Percentiles rank a stretch among this genome's conserved stretches.
Conservation (phyloP, 2,113 vertebrate genomes). For the Salvelinus namaycush region DNA sequence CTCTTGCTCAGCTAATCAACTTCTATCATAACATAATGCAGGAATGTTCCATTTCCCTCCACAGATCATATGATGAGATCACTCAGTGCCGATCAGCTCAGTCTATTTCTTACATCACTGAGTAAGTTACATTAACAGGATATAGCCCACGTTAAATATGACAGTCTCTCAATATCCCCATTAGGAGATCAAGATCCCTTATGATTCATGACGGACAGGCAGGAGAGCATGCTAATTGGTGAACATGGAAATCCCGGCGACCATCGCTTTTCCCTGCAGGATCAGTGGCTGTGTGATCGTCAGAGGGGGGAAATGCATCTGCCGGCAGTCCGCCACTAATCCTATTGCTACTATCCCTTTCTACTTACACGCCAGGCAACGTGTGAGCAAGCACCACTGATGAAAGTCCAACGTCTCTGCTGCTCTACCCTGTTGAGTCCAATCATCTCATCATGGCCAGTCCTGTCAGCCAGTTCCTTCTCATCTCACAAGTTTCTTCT, state of each 20-base stretch:
- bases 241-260: slow-evolving; percentile 54
- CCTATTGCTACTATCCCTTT: slow-evolving; percentile 62
- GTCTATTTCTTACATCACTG: slow-evolving; percentile 31
- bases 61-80: slow-evolving; percentile 27
- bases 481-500: slow-evolving; percentile 17
- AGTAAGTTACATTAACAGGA: slow-evolving; percentile 9
- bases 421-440: slow-evolving; percentile 49
- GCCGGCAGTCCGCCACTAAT: slow-evolving; percentile 32
- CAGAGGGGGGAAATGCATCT: too few species aligned
- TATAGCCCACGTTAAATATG: too few species aligned
- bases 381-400: slow-evolving; percentile 55
- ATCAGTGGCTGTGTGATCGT: too few species aligned
- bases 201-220: slow-evolving; percentile 67
- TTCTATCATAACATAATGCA: slow-evolving; percentile 35
- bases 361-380: slow-evolving; percentile 51
- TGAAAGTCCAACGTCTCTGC: slow-evolving; percentile 64
- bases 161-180: slow-evolving; percentile 14
- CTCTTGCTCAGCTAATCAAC: slow-evolving; percentile 36
- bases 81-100: slow-evolving; percentile 17
- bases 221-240: slow-evolving; percentile 60
- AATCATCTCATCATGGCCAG: slow-evolving; percentile 30
- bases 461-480: slow-evolving; percentile 3
- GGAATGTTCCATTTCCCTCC: slow-evolving; percentile 33
- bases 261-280: slow-evolving; percentile 13
- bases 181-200: slow-evolving; percentile 68